Evolutionary conservation across 2,888 invertebrate species (phyloP).

Genomic region (Torymus texanus): DNA sequence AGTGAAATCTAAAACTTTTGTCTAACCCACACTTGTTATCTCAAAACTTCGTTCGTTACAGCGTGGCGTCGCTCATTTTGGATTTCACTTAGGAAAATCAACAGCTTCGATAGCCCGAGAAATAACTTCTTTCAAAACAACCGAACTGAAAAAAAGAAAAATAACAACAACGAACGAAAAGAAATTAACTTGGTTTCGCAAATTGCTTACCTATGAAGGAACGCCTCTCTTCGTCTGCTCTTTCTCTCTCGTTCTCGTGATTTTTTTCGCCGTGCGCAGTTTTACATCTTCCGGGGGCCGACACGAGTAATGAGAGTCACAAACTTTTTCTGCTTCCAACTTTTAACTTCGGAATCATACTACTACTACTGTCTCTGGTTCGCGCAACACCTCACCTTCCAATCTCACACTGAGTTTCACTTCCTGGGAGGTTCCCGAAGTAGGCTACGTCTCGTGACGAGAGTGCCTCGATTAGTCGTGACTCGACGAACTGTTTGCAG

Average conservation of each 20-base stretch:
- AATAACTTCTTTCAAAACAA: no score
- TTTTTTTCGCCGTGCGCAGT: constrained; percentile 24
- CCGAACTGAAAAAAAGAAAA: no score
- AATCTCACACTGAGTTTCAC: constrained; percentile 40
- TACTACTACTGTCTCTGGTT: constrained; percentile 6
- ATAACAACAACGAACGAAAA: no score
- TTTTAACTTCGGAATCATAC: constrained; percentile 43
- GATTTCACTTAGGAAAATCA: no score
- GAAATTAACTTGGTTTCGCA: constrained; percentile 1
- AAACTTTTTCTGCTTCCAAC: constrained; percentile 46
- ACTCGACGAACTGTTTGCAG: constrained; percentile 18
- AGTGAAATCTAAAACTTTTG: no score
- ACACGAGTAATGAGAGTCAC: constrained; percentile 41
- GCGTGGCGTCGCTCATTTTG: no score
- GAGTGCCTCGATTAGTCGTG: constrained; percentile 6
- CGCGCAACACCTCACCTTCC: not conserved
- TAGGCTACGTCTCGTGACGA: not conserved
- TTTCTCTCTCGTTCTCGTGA: not conserved
- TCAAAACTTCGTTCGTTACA: no score
- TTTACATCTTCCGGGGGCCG: constrained; percentile 44
- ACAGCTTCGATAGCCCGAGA: no score
- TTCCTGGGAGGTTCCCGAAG: not conserved
- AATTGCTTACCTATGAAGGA: constrained; percentile 41
- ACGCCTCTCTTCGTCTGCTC: constrained; percentile 15
- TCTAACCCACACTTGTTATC: no score